Evolutionary conservation across 2,797 vertebrate species (phyloP), one percentile per base, ranked within the genome.

Genomic region (Macropus fuliginosus): DNA sequence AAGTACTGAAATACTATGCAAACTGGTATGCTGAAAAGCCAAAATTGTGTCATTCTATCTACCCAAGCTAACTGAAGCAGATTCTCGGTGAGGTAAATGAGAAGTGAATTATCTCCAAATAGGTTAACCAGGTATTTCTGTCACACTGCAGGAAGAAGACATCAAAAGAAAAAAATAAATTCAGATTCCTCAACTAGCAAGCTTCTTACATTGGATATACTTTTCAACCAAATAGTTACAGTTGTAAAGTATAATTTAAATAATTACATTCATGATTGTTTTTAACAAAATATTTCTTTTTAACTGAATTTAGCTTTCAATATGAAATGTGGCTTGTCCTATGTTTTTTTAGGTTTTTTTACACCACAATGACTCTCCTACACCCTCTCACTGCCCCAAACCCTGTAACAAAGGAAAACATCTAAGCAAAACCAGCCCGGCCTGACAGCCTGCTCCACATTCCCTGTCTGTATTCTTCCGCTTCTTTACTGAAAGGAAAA

Each of bases 251-350:
- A 87, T 87, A 87, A 74, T 74, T 40, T 87, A 46, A 81, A 24
- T 46, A 50, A 6, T 93, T 94, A 93, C 4, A 96, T 57, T 94
- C n/a, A 90, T 59, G 91, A 94, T 8, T 94, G 31, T 40, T 94
- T 66, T 95, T 59, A 93, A 95, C 92, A 91, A 97, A 91, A 93
- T 91, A 56, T 4, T 55, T 1, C 95, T 90, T 95, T 81, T 97
- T 94, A 95, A 87, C 81, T 92, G 92, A 94, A 90, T 94, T 96
- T 95, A 95, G n/a, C 95, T 93, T 96, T 96, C 96, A 93, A 92
- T 97, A 96, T 55, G 46, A 97, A 96, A 95, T 62, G 94, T 55
- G 40, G 91, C 93, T 92, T 93, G 5, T 93, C 95, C 89, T 40
- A 40, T 21, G n/a, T 74, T 66, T 66, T 81, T 62, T 66, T 34